Evolutionary conservation across 64 coral and sea anemone genomes (phyloP), one percentile per base, ranked within the genome.

Genomic region (Dendronephthya gigantea): DNA sequence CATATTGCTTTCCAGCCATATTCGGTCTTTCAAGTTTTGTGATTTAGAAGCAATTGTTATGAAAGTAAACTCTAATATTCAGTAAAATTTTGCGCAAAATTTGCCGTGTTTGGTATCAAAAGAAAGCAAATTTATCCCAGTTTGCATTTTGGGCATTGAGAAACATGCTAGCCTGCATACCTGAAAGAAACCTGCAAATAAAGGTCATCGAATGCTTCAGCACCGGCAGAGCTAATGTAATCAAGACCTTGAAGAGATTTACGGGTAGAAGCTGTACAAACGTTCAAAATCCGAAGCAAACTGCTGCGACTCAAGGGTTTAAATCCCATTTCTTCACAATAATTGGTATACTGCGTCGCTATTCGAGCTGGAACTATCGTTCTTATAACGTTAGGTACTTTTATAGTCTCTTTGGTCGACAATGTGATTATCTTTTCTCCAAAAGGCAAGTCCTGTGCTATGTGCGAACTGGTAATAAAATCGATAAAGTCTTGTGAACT

Each of bases 241-340:
- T 74, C 68, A 74, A 74, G 68, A 17, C 68, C 68, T 74, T 74
- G 68, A 74, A 74, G 68, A 74, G 68, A 74, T 35, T 74, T 74
- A 30, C 68, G 23, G 68, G 68, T 74, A 29, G 68, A 74, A 74
- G 68, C 68, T 74, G 68, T 29, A 74, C 68, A 74, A 35, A 74
- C 68, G 68, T 74, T 74, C 50, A 52, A 52, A 52, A 52, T 52
- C 23, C 50, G 50, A 52, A 52, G 50, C 50, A 52, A 52, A 52
- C 50, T 52, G 50, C 50, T 52, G 50, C 50, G 50, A 52, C 50
- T 52, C 50, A 52, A 52, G 50, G 50, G 23, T 52, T 52, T 52
- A 52, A 52, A 52, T 52, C 50, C 50, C 50, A 52, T 52, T 52
- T 52, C 50, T 52, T 52, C 50, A 52, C 50, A 52, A 22, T 52